These are phyloP conservation scores for Cistogaster globosa DNA, from an alignment of 2,888 invertebrate genomes.

Conservation along the genomic window DNA sequence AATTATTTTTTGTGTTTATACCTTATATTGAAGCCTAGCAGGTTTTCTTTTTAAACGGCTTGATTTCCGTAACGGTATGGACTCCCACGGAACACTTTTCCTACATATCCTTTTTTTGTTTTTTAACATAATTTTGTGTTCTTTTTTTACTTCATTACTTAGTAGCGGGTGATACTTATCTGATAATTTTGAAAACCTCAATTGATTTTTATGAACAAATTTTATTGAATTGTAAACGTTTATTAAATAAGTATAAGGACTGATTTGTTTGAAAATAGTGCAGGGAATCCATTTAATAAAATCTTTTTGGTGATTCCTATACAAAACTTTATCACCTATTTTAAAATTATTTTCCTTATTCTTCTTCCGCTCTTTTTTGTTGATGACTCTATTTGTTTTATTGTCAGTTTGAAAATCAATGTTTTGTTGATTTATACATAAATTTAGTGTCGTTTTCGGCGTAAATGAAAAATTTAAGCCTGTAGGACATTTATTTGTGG, in stretches of 20 bases:
- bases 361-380: neutral
- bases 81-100: no score
- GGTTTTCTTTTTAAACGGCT: neutral
- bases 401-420: neutral
- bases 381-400: neutral
- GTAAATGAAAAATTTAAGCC: constrained; percentile 29
- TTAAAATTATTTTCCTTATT: constrained; percentile 12
- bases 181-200: constrained; percentile 18
- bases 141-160: neutral
- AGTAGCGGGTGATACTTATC: constrained; percentile 15
- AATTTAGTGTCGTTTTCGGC: constrained; percentile 16
- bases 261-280: no score
- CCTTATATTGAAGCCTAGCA: constrained; percentile 5
- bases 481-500: constrained; percentile 26
- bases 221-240: constrained; percentile 19
- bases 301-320: constrained; percentile 40
- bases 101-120: no score
- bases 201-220: constrained; percentile 31
- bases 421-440: neutral
- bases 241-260: constrained; percentile 23
- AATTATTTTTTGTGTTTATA: neutral
- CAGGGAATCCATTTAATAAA: constrained; percentile 31
- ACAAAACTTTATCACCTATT: constrained; percentile 23
- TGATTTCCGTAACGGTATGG: no score
- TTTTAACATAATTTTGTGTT: neutral